These are phyloP conservation scores for Excalfactoria chinensis DNA, from an alignment of 2,113 vertebrate species.

Conservation along the genomic window DNA sequence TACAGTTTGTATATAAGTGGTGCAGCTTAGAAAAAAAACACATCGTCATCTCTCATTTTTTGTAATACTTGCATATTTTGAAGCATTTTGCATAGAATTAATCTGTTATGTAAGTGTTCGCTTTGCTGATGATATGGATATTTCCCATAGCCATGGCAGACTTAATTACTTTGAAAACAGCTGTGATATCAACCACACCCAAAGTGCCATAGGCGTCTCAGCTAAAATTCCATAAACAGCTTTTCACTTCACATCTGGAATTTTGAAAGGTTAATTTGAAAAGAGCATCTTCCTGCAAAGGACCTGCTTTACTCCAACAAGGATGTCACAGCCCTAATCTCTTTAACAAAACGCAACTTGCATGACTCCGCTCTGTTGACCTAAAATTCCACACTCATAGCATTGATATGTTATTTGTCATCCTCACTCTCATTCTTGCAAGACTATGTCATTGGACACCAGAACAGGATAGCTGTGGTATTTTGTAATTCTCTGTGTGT, in stretches of 20 bases:
- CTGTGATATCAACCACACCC: constrained; percentile 14
- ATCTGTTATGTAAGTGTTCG: not conserved
- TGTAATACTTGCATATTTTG: not conserved
- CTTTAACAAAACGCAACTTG: not conserved
- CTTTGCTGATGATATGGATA: not conserved
- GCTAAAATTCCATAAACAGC: not conserved
- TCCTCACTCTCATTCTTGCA: constrained; percentile 23
- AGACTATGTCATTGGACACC: not conserved
- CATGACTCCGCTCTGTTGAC: not conserved
- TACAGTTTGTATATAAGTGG: not conserved
- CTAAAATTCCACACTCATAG: not conserved
- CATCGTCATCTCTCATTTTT: not conserved
- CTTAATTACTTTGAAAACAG: constrained; percentile 25
- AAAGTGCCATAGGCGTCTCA: not conserved
- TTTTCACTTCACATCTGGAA: constrained; percentile 41
- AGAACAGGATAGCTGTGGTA: not conserved
- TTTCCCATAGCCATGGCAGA: not conserved
- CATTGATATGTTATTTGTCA: constrained; percentile 55
- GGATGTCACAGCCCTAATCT: not conserved
- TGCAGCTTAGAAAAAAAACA: not conserved
- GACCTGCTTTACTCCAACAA: not conserved
- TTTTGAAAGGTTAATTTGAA: constrained; percentile 42
- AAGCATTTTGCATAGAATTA: not conserved
- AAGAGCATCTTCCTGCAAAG: not conserved
- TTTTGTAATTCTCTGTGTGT: constrained; percentile 21